A percentile compares a stretch with the other conserved stretches of the same genome.
Conservation (phyloP, 2,113 vertebrate genomes). For the Barbus barbus region DNA sequence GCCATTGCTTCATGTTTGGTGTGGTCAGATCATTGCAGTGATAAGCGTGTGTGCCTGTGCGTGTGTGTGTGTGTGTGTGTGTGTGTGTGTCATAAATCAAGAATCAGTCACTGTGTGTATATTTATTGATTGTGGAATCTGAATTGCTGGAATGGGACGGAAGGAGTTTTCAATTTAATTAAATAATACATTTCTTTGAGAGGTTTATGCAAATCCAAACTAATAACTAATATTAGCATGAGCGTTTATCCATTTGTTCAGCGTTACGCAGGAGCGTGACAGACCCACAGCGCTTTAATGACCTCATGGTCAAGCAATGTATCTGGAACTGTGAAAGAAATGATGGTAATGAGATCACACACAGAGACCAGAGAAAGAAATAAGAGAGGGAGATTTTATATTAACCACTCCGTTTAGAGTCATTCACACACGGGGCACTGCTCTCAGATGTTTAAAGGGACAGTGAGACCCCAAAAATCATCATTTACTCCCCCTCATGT, state of each 20-base stretch:
- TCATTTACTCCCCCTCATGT: neutral
- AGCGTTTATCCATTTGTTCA: constrained; percentile 31
- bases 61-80: constrained; percentile 28
- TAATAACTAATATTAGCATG: constrained; percentile 42
- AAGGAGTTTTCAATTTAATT: constrained; percentile 49
- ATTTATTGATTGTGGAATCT: constrained; percentile 25
- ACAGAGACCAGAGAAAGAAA: neutral
- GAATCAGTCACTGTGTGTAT: neutral
- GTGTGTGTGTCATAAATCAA: constrained; percentile 14
- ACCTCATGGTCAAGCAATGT: neutral
- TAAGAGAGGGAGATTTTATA: neutral
- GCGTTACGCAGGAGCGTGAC: constrained; percentile 24
- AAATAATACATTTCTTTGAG: constrained; percentile 48
- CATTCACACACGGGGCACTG: neutral
- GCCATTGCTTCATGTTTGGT: neutral
- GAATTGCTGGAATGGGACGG: neutral
- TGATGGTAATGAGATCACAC: neutral
- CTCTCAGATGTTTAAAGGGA: neutral
- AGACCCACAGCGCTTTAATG: constrained; percentile 36
- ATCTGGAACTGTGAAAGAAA: neutral
- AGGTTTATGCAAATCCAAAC: constrained; percentile 46
- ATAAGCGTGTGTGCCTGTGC: neutral
- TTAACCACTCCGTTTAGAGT: neutral
- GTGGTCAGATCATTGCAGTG: neutral
- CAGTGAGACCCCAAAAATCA: neutral